These are phyloP conservation scores for Pygoscelis adeliae DNA, from an alignment of 2,113 vertebrate genomes.

Conservation along the genomic window DNA sequence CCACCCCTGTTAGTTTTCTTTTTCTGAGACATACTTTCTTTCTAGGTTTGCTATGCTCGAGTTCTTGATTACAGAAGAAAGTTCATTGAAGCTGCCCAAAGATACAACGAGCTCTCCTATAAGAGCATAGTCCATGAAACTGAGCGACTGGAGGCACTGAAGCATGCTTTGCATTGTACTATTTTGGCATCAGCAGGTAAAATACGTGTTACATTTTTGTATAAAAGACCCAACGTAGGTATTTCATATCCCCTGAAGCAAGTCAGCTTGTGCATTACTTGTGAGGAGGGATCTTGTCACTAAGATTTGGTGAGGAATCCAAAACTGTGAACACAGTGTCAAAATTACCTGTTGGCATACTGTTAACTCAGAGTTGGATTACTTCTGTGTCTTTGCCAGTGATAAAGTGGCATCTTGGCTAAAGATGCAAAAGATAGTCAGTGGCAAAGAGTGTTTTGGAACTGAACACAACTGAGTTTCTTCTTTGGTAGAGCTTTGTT, in stretches of 20 bases:
- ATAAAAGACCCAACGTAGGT: background rate
- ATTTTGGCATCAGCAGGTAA: constrained; percentile 98
- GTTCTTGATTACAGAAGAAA: constrained; percentile 97
- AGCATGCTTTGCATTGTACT: constrained; percentile 96
- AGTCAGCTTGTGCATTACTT: background rate
- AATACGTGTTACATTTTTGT: background rate
- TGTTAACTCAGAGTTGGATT: background rate
- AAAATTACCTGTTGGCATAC: background rate
- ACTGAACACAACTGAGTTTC: background rate
- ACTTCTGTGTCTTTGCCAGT: background rate
- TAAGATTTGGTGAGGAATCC: background rate
- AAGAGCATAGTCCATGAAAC: constrained; percentile 97
- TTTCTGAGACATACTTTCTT: background rate
- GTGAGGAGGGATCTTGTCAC: background rate
- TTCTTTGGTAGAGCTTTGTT: background rate
- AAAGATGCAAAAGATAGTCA: background rate
- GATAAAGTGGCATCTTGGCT: background rate
- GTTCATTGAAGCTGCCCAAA: constrained; percentile 97
- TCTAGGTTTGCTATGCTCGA: constrained; percentile 94
- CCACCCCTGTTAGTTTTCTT: background rate
- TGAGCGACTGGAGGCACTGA: constrained; percentile 93
- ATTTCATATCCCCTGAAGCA: background rate
- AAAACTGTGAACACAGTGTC: fast-evolving
- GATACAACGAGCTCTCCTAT: constrained; percentile 97
- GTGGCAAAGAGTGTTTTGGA: background rate